phyloP scores from a whole-genome alignment of 2,888 invertebrate genomes.

The Acanthoscelides obtectus region DNA sequence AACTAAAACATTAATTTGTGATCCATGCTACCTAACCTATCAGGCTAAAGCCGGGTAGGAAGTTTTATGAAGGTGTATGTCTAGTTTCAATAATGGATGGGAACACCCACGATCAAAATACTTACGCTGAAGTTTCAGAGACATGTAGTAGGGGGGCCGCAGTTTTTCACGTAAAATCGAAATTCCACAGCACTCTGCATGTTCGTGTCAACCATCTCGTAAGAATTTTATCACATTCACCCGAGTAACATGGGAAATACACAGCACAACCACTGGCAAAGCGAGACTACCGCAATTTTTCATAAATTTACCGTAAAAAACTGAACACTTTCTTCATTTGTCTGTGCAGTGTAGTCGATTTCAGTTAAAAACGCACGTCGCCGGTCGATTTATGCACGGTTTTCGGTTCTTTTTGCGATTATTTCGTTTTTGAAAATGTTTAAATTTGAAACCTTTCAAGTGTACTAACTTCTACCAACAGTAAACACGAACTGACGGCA shows the following conservation, averaged over 20 bases:
- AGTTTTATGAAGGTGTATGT: constrained; percentile 31
- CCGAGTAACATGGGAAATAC: constrained; percentile 14
- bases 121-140: constrained; percentile 42
- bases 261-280: constrained; percentile 19
- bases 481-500: constrained; percentile 38
- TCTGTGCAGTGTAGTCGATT: constrained; percentile 23
- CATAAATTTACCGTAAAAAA: constrained; percentile 16
- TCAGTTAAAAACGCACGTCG: constrained; percentile 24
- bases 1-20: not conserved
- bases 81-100: constrained; percentile 12
- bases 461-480: constrained; percentile 21
- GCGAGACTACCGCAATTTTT: constrained; percentile 12
- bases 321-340: constrained; percentile 19
- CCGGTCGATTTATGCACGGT: constrained; percentile 20
- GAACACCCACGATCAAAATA: constrained; percentile 38
- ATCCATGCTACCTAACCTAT: constrained; percentile 8
- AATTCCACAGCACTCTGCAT: constrained; percentile 37
- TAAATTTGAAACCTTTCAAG: constrained; percentile 12
- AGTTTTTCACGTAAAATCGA: constrained; percentile 39
- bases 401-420: constrained; percentile 21
- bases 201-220: constrained; percentile 36
- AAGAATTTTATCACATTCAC: constrained; percentile 15
- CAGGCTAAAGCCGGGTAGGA: constrained; percentile 24
- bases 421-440: constrained; percentile 26
- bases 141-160: constrained; percentile 39